Base-by-base conservation (phyloP, 2,888 invertebrate genomes). In the Antheraea yamamai region DNA sequence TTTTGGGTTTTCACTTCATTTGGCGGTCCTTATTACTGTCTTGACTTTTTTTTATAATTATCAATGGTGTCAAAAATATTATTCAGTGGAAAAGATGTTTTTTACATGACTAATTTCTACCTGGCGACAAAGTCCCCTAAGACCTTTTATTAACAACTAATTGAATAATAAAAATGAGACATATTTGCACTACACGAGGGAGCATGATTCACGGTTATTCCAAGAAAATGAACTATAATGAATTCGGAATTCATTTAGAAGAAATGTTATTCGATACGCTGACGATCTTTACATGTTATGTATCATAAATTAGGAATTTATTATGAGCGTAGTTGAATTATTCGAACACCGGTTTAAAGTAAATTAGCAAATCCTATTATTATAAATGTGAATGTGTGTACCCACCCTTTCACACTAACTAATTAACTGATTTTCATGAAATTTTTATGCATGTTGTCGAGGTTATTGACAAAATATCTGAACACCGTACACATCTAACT, bases 71-170 rank as follows among this genome's bases (percentile, higher is more conserved):
- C 1, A 55, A 55, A 16, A 55, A 20, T 20, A 55, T 55, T 55
- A 55, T 20, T 55, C 55, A 55, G 20, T 7, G 18, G 20, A 61
- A 23, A 23, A 61, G 2, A 23, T 61, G 0, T 61, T 61, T 58
- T 61, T 61, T n/a, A 23, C 10, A 61, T 61, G 61, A 61, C 61
- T 61, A 23, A 61, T 61, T 61, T 61, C 61, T 61, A 61, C 61
- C 23, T 61, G 61, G 23, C 61, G 61, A 61, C n/a, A 61, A n/a
- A 23, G 23, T 61, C 23, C 10, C 10, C 23, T 61, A 7, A 0
- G 23, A 61, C 10, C 3, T 61, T 61, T 61, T 61, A 61, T 61
- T 23, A 61, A n/a, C 23, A 61, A 61, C 12, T 23, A 47, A 58
- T 20, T 61, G n/a, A 23, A 61, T n/a, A 61, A 23, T 61, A 61